phyloP scores from a whole-genome alignment of 2,888 invertebrate genomes.

The Eustalomyia histrio region DNA sequence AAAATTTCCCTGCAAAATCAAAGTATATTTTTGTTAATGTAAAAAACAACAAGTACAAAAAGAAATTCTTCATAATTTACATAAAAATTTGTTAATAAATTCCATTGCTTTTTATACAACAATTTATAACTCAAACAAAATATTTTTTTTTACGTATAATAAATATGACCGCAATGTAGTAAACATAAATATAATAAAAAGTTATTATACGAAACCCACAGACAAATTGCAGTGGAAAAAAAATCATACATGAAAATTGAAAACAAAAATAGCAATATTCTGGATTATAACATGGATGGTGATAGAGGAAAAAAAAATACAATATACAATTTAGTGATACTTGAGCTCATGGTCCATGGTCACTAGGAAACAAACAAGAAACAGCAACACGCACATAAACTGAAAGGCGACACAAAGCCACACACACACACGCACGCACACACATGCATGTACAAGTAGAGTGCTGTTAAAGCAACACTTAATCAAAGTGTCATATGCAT shows the following conservation, averaged over 20 bases:
- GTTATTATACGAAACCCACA: slow-evolving; percentile 31
- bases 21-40: slow-evolving; percentile 26
- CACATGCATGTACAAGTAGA: slow-evolving; percentile 29
- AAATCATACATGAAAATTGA: slow-evolving; percentile 11
- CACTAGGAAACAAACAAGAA: slow-evolving; percentile 22
- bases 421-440: not conserved
- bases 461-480: slow-evolving; percentile 57
- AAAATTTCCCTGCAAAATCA: not conserved
- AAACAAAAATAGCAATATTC: not conserved
- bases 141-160: slow-evolving; percentile 51
- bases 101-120: slow-evolving; percentile 52
- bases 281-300: not conserved
- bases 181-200: slow-evolving; percentile 38
- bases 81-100: slow-evolving; percentile 52
- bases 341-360: slow-evolving; percentile 43
- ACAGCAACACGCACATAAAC: slow-evolving; percentile 4
- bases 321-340: slow-evolving; percentile 11
- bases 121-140: slow-evolving; percentile 35
- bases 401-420: not conserved
- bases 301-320: not conserved
- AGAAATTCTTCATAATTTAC: no score
- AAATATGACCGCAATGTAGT: slow-evolving; percentile 58
- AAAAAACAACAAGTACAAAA: not conserved
- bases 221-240: slow-evolving; percentile 51
- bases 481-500: slow-evolving; percentile 63